Evolutionary conservation across 1,140 invertebrate genomes (phyloP), one percentile per base, ranked within the genome.

Genomic region (Lucilia sericata): DNA sequence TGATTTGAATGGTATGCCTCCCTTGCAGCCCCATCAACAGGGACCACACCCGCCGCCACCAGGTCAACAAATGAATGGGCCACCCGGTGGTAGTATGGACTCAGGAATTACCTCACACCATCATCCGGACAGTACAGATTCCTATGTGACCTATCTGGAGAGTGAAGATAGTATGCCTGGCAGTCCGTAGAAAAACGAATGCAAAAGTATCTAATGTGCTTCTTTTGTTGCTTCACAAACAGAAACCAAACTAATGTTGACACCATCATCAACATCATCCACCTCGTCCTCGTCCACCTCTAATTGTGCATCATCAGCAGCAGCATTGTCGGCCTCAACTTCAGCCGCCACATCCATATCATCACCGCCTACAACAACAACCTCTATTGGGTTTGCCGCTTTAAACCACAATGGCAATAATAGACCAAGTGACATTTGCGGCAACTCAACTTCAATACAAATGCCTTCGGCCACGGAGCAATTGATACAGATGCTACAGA

Each of bases 121-220:
- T 85, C 95, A 96, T 91, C 95, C 96, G 17, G 96, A 96, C 91
- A 96, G 95, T 84, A 96, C 95, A 9, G 96, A 97, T 90, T 96
- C 96, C 90, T 97, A 97, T 92, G 96, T 97, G 75, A 97, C 96
- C 70, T 97, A 97, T 92, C 93, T 97, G 82, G 96, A 97, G 91
- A 97, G 96, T 91, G 96, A 97, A 92, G 95, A 96, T 90, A 95
- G 94, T 90, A 92, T 94, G 84, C 94, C 94, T 70, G 93, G 94
- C 83, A 94, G 94, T 88, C 94, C 94, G 92, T 95, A 95, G 89
- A 87, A 86, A 84, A 82, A 36, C 85, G 84, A 89, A 86, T 86
- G 86, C 88, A 87, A 89, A 86, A 88, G 89, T 87, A 88, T 90
- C 88, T 90, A 90, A 90, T 90, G 84, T 86, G 88, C 88, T 89